A percentile compares a stretch with the other conserved stretches of the same genome.
Conservation (phyloP, 2,888 invertebrate genomes). For the Xanthia icteritia region DNA sequence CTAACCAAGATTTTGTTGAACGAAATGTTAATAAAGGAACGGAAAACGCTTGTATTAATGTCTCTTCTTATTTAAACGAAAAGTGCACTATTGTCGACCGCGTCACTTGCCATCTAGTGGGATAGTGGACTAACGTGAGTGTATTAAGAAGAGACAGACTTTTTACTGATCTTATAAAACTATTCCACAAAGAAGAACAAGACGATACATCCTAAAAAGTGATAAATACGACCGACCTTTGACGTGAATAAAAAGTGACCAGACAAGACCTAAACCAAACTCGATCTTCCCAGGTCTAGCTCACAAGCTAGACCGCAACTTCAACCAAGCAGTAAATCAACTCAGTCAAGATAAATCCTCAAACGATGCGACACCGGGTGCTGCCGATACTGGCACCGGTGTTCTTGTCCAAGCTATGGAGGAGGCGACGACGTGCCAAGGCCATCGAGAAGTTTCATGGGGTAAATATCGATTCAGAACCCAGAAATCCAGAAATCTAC, state of each 20-base stretch:
- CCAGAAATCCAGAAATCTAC: background rate
- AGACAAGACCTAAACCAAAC: background rate
- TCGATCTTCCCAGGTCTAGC: conserved; percentile 57
- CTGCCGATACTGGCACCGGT: conserved; percentile 86
- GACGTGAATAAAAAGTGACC: background rate
- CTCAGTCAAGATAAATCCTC: conserved; percentile 86
- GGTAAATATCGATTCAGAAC: conserved; percentile 73
- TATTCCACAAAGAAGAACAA: background rate
- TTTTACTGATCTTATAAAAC: background rate
- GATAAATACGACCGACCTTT: background rate
- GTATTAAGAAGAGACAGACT: background rate
- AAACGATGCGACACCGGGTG: conserved; percentile 88
- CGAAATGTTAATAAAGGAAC: conserved; percentile 1
- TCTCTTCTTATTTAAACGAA: background rate
- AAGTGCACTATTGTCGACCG: background rate
- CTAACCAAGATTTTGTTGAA: background rate
- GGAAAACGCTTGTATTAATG: conserved; percentile 7
- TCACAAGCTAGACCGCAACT: conserved; percentile 55
- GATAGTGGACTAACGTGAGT: background rate
- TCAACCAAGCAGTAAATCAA: conserved; percentile 37
- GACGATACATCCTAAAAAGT: background rate
- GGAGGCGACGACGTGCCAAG: conserved; percentile 81
- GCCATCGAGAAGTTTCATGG: conserved; percentile 85
- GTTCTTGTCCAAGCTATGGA: conserved; percentile 86
- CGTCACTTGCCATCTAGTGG: background rate